These are phyloP conservation scores for Neocrepidodera transversa DNA, from an alignment of 2,888 invertebrate species.

Conservation along the genomic window DNA sequence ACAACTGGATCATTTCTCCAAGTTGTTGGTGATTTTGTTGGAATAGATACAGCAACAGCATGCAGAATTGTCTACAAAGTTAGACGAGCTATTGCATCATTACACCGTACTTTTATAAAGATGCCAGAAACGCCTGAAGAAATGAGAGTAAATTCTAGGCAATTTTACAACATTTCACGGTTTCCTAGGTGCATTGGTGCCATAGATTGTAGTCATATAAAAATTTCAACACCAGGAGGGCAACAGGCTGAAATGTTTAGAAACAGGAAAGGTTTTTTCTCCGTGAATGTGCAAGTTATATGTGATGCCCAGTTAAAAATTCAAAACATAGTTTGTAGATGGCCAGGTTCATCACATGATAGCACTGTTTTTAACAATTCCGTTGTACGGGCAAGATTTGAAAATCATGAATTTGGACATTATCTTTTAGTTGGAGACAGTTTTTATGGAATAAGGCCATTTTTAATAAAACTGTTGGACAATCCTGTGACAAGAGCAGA, in stretches of 20 bases:
- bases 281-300: background rate
- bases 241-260: conserved; percentile 8
- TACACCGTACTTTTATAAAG: conserved; percentile 1
- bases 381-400: conserved; percentile 36
- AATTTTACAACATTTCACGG: conserved; percentile 8
- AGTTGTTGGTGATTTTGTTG: background rate
- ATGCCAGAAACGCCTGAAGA: conserved; percentile 3
- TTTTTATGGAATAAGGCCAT: conserved; percentile 44
- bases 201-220: too few relatives aligned
- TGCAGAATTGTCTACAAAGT: background rate
- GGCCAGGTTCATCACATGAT: background rate
- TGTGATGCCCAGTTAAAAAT: background rate
- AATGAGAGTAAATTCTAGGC: background rate
- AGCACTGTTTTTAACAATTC: conserved; percentile 46
- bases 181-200: conserved; percentile 11
- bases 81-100: background rate
- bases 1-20: background rate
- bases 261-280: conserved; percentile 11
- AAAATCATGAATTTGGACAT: conserved; percentile 32
- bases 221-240: conserved; percentile 8
- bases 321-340: background rate
- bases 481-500: conserved; percentile 29
- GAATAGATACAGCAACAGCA: conserved; percentile 3
- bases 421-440: conserved; percentile 41
- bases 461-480: conserved; percentile 38